phyloP scores from a whole-genome alignment of 2,113 vertebrate genomes.

The Mystacornis crossleyi region DNA sequence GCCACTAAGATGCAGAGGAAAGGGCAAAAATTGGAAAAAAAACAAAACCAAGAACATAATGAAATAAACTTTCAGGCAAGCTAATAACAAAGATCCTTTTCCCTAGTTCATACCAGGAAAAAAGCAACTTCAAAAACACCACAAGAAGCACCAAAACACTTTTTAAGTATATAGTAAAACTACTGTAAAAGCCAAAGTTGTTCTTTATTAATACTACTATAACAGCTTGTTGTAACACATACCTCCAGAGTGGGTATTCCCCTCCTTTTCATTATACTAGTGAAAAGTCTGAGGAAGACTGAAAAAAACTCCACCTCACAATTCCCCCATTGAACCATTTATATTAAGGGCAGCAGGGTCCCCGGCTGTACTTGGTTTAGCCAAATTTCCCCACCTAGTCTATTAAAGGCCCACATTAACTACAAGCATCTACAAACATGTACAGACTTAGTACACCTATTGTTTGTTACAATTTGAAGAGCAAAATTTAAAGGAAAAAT shows the following conservation, averaged over 20 bases:
- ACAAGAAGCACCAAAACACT: not conserved
- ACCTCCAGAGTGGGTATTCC: not conserved
- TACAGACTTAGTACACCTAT: not conserved
- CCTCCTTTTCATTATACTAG: not conserved
- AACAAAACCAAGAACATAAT: not conserved
- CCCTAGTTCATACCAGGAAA: not conserved
- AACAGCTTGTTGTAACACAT: not conserved
- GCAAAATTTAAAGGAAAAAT: not conserved
- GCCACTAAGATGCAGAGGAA: not conserved
- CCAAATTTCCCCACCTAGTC: not conserved
- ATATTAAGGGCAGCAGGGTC: not conserved
- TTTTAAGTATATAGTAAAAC: not conserved
- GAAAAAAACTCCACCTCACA: not conserved
- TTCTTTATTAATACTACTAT: not conserved
- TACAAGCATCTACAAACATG: not conserved
- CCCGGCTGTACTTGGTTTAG: not conserved
- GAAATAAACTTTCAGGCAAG: not conserved
- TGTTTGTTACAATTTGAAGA: not conserved
- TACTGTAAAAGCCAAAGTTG: not conserved
- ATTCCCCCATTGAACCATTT: not conserved
- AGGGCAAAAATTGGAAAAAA: not conserved
- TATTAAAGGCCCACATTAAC: not conserved
- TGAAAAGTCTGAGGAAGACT: not conserved
- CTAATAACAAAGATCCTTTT: not conserved
- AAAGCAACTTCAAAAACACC: not conserved